phyloP scores from a whole-genome alignment of 1,140 invertebrate genomes.

The Euura lappo region DNA sequence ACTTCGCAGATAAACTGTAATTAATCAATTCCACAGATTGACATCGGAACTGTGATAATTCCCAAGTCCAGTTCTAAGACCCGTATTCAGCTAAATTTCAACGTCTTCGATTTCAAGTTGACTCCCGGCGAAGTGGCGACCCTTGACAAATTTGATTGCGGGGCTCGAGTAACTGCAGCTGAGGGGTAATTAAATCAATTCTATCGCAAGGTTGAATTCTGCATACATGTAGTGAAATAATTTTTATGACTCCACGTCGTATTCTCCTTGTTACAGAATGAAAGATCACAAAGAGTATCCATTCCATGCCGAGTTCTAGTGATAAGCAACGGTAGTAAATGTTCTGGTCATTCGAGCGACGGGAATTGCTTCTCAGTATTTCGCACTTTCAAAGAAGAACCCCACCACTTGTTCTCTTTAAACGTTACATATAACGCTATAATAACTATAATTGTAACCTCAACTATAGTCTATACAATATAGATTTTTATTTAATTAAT shows the following conservation, averaged over 20 bases:
- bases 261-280: conserved; percentile 7
- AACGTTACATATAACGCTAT: too few species aligned
- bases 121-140: background rate
- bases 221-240: background rate
- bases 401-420: too few species aligned
- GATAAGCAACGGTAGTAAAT: too few species aligned
- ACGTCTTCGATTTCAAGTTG: conserved; percentile 72
- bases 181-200: background rate
- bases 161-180: background rate
- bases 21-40: conserved; percentile 28
- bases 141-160: background rate
- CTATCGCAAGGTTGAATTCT: background rate
- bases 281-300: conserved; percentile 43
- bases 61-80: conserved; percentile 76
- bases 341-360: too few species aligned
- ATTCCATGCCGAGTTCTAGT: conserved; percentile 42
- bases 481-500: too few species aligned
- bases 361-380: too few species aligned
- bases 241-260: background rate
- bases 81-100: conserved; percentile 75
- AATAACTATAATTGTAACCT: too few species aligned
- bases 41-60: conserved; percentile 61
- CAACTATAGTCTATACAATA: too few species aligned
- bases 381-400: too few species aligned
- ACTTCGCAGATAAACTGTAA: too few species aligned